Percentiles rank a stretch among this genome's conserved stretches.
Conservation (phyloP, 2,888 invertebrate genomes). For the Encarsia formosa region DNA sequence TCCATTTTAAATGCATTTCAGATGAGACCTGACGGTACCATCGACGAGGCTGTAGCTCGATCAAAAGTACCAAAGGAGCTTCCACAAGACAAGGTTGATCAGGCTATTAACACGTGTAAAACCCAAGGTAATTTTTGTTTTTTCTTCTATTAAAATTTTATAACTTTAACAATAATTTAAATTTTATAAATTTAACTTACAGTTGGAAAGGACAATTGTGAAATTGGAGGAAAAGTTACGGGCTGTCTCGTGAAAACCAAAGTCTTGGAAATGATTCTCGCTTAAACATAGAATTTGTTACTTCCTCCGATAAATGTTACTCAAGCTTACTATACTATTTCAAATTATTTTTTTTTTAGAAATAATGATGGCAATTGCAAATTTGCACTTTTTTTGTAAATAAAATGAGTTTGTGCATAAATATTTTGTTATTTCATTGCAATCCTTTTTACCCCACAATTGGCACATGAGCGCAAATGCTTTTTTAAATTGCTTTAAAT, state of each 20-base stretch:
- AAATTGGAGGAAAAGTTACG: conserved; percentile 28
- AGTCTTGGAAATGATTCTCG: conserved; percentile 7
- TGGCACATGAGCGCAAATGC: too few relatives aligned
- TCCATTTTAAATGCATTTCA: conserved; percentile 11
- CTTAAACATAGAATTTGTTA: too few relatives aligned
- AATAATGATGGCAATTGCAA: too few relatives aligned
- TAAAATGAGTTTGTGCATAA: too few relatives aligned
- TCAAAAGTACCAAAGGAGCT: conserved; percentile 32
- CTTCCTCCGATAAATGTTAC: conserved; percentile 5
- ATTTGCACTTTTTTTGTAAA: too few relatives aligned
- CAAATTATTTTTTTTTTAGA: too few relatives aligned
- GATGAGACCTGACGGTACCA: conserved; percentile 36
- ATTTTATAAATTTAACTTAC: conserved; percentile 1
- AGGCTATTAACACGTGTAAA: conserved; percentile 34
- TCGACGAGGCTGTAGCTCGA: conserved; percentile 34
- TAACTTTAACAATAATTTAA: not conserved
- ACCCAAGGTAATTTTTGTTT: conserved; percentile 27
- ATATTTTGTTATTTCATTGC: too few relatives aligned
- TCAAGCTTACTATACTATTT: too few relatives aligned
- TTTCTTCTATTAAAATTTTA: not conserved
- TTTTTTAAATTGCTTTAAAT: too few relatives aligned
- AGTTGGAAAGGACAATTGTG: conserved; percentile 26
- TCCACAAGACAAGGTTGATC: conserved; percentile 31
- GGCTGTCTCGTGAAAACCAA: conserved; percentile 25
- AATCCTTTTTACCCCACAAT: too few relatives aligned